A percentile compares a stretch with the other conserved stretches of the same genome.
Evolutionary conservation across 2,888 invertebrate genomes (phyloP).

Genomic region (Megaustenia siamemsis): DNA sequence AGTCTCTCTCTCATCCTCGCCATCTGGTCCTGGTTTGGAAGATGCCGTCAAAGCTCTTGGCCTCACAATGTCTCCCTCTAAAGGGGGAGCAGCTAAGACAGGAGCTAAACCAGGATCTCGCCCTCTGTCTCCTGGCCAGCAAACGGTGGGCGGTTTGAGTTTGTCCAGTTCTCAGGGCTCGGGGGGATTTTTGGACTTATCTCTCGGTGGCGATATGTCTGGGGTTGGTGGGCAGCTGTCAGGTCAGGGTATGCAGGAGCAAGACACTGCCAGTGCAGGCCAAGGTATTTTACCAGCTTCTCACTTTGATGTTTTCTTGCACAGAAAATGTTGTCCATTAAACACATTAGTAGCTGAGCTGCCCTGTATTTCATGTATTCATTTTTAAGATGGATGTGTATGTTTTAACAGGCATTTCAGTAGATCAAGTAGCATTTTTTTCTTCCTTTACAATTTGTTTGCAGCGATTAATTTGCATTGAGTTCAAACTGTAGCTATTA

Average conservation of each 20-base stretch:
- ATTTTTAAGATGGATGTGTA: too few species aligned
- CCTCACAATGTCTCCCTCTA: slow-evolving; percentile 50
- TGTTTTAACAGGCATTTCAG: too few species aligned
- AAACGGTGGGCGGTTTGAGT: slow-evolving; percentile 26
- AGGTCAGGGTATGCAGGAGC: slow-evolving; percentile 16
- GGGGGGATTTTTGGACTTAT: background rate
- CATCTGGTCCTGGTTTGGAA: slow-evolving; percentile 51
- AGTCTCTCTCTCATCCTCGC: slow-evolving; percentile 43
- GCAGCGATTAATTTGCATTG: too few species aligned
- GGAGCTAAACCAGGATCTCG: slow-evolving; percentile 33
- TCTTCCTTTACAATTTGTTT: too few species aligned
- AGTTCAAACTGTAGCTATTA: too few species aligned
- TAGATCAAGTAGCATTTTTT: too few species aligned
- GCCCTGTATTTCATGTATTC: too few species aligned
- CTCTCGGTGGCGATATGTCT: background rate
- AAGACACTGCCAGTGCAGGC: slow-evolving; percentile 17
- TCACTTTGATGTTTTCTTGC: background rate
- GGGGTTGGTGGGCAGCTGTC: background rate
- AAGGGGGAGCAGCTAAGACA: slow-evolving; percentile 20
- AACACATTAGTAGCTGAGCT: background rate
- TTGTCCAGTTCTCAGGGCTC: slow-evolving; percentile 4
- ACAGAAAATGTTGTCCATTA: background rate
- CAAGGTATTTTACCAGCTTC: slow-evolving; percentile 32
- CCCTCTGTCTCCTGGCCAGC: slow-evolving; percentile 47
- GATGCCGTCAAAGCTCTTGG: slow-evolving; percentile 52